Percentiles rank a stretch among this genome's conserved stretches.
Conservation (phyloP, 2,113 vertebrate genomes). For the Sprattus sprattus region DNA sequence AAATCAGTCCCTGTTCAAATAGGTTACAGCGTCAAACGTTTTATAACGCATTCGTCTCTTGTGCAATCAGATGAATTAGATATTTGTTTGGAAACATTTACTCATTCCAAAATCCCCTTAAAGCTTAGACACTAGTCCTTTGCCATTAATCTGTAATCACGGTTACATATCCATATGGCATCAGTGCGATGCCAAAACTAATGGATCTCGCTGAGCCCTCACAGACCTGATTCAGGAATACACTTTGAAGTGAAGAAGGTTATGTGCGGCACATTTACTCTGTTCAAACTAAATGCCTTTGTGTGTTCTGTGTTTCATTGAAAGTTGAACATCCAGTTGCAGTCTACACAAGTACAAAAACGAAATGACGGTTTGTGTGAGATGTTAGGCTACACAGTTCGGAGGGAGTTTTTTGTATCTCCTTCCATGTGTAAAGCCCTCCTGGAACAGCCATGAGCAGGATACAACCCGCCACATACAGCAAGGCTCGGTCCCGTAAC, state of each 20-base stretch:
- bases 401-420: background rate
- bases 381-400: background rate
- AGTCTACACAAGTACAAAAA: background rate
- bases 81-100: constrained; percentile 2
- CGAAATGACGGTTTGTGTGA: background rate
- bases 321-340: background rate
- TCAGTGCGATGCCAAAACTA: background rate
- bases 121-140: background rate
- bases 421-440: background rate
- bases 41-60: background rate
- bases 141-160: background rate
- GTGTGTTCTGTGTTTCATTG: background rate
- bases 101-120: background rate
- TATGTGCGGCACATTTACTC: background rate
- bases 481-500: background rate
- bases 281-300: background rate
- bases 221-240: background rate
- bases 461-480: background rate
- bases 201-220: background rate
- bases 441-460: background rate
- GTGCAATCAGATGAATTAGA: background rate
- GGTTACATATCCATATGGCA: background rate
- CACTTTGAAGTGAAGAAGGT: background rate
- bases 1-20: too few species aligned
- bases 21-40: background rate